Conservation (phyloP, 53 echinoderm and acorn worm species). For the Holothuria scabra region DNA sequence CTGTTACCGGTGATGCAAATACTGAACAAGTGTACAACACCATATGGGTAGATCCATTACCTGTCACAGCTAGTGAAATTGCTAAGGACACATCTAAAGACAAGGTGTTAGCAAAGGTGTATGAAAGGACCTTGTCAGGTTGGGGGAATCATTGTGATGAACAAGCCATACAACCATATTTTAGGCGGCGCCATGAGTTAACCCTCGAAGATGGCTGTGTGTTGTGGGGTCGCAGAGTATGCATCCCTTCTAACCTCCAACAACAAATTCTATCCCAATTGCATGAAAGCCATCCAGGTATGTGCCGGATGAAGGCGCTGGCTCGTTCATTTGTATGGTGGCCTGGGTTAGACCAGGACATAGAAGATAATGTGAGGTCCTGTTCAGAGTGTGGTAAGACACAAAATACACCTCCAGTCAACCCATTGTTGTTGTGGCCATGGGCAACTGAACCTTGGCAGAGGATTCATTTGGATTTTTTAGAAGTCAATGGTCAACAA, state of each 20-base stretch:
- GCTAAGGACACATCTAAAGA: constrained; percentile 36
- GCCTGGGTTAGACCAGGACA: constrained; percentile 43
- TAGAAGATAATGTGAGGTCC: constrained; percentile 16
- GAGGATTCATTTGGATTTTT: constrained; percentile 30
- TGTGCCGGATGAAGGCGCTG: constrained; percentile 25
- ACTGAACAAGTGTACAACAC: background rate
- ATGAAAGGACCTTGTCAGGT: constrained; percentile 55
- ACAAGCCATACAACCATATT: constrained; percentile 58
- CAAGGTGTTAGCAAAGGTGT: constrained; percentile 47
- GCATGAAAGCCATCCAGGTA: constrained; percentile 34
- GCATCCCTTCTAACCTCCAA: constrained; percentile 27
- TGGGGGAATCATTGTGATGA: constrained; percentile 56
- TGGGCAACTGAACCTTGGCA: constrained; percentile 52
- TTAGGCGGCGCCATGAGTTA: constrained; percentile 34
- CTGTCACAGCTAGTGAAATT: background rate
- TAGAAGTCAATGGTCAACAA: constrained; percentile 49
- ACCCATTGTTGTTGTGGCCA: constrained; percentile 32
- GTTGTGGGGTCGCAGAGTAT: constrained; percentile 39
- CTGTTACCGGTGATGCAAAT: background rate
- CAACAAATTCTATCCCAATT: constrained; percentile 35
- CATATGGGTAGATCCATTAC: constrained; percentile 8
- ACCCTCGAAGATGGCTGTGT: constrained; percentile 36
- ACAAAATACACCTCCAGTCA: constrained; percentile 17
- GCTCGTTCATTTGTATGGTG: constrained; percentile 25
- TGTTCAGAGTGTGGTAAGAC: constrained; percentile 22